Percentiles rank a stretch among this genome's conserved stretches.
phyloP scores from a whole-genome alignment of 2,888 invertebrate genomes.

The Strigamia maritima region DNA sequence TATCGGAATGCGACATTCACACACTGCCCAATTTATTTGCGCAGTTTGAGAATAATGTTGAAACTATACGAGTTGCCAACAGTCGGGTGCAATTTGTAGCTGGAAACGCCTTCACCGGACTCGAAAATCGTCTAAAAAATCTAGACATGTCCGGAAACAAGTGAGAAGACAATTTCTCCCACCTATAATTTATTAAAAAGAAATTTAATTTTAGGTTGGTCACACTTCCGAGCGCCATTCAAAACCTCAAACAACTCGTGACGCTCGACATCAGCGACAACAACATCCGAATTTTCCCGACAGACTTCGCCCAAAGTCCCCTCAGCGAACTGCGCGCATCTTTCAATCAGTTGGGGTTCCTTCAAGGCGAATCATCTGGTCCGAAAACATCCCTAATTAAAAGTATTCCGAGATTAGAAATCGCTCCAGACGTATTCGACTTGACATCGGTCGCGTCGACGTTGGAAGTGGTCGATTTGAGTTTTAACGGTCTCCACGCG shows the following conservation, averaged over 20 bases:
- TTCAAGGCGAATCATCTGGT: not conserved
- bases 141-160: slow-evolving; percentile 42
- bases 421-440: slow-evolving; percentile 42
- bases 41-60: slow-evolving; percentile 30
- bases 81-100: slow-evolving; percentile 40
- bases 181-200: not conserved
- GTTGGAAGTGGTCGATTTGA: slow-evolving; percentile 41
- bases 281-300: slow-evolving; percentile 38
- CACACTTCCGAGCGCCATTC: slow-evolving; percentile 39
- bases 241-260: slow-evolving; percentile 41
- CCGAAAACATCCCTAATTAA: not conserved
- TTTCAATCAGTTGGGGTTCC: not conserved
- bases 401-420: slow-evolving; percentile 5
- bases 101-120: slow-evolving; percentile 42
- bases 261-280: slow-evolving; percentile 42
- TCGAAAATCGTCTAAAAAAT: slow-evolving; percentile 39
- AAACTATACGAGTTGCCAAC: slow-evolving; percentile 40
- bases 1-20: slow-evolving; percentile 39
- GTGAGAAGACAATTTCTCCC: not conserved
- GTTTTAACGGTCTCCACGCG: slow-evolving; percentile 42
- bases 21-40: slow-evolving; percentile 40
- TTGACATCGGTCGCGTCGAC: slow-evolving; percentile 39
- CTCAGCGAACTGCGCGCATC: not conserved
- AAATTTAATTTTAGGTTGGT: not conserved
- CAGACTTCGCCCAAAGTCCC: not conserved